phyloP scores from a whole-genome alignment of 2,113 vertebrate species.

The Lophura nycthemera region DNA sequence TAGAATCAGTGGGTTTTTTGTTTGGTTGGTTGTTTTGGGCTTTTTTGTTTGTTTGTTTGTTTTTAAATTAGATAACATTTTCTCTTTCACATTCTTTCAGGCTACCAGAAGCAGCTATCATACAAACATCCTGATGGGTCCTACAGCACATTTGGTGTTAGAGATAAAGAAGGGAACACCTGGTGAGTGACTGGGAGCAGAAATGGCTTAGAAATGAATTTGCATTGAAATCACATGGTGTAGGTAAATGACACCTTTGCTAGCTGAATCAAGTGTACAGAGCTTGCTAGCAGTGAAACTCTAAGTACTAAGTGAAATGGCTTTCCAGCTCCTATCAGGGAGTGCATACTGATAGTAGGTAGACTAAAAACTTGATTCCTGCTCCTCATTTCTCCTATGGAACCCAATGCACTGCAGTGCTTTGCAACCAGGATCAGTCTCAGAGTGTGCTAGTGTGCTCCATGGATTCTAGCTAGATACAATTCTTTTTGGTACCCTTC shows the following conservation, averaged over 20 bases:
- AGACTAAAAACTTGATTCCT: not conserved
- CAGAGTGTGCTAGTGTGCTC: not conserved
- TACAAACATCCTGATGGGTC: conserved; percentile 77
- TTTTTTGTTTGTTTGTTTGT: not conserved
- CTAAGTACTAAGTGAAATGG: not conserved
- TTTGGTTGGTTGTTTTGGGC: too few species aligned
- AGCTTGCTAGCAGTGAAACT: not conserved
- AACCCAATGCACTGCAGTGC: not conserved
- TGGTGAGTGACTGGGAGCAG: conserved; percentile 64
- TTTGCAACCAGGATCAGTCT: not conserved
- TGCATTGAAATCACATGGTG: not conserved
- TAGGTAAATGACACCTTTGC: not conserved
- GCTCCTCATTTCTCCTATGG: not conserved
- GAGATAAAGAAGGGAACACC: conserved; percentile 68
- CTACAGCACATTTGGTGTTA: conserved; percentile 75
- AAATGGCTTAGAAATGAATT: not conserved
- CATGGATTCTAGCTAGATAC: not conserved
- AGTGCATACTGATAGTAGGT: fast-evolving
- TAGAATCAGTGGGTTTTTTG: not conserved
- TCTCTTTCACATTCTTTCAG: conserved; percentile 21
- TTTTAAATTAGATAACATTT: not conserved
- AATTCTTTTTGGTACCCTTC: not conserved
- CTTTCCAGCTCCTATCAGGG: not conserved
- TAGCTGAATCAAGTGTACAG: not conserved
- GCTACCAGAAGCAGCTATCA: conserved; percentile 79